A percentile compares a stretch with the other conserved stretches of the same genome.
Evolutionary conservation across 2,113 vertebrate genomes (phyloP).

Genomic region (Bubo bubo): DNA sequence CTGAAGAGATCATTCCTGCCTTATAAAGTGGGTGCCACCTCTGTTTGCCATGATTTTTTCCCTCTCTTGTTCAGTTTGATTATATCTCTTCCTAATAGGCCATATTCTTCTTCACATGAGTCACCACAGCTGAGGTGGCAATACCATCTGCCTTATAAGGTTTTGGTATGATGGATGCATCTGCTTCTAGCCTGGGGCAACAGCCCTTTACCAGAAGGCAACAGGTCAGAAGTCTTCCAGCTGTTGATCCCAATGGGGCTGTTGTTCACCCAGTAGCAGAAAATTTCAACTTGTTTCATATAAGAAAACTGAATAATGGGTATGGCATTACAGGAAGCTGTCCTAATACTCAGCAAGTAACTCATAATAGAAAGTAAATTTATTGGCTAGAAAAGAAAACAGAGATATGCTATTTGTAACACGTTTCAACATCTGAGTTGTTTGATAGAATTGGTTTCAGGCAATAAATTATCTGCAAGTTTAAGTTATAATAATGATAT

Average conservation of each 20-base stretch:
- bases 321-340: background rate
- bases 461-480: conserved; percentile 11
- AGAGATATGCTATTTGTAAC: background rate
- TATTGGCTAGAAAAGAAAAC: background rate
- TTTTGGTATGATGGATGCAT: background rate
- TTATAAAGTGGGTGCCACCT: rapidly evolving
- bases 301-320: background rate
- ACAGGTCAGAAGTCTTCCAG: background rate
- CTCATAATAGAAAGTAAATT: background rate
- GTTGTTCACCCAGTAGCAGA: background rate
- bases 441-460: background rate
- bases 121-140: background rate
- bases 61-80: background rate
- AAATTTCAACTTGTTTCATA: background rate
- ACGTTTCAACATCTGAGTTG: background rate
- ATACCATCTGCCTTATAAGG: background rate
- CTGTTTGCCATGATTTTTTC: background rate
- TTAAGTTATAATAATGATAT: conserved; percentile 36
- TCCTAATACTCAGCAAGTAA: background rate
- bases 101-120: background rate
- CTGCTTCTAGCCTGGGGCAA: background rate
- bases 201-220: background rate
- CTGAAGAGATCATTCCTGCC: background rate
- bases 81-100: background rate
- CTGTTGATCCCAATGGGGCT: background rate